Conservation (phyloP, 2,888 invertebrate species). For the Oegoconia quadripuncta region DNA sequence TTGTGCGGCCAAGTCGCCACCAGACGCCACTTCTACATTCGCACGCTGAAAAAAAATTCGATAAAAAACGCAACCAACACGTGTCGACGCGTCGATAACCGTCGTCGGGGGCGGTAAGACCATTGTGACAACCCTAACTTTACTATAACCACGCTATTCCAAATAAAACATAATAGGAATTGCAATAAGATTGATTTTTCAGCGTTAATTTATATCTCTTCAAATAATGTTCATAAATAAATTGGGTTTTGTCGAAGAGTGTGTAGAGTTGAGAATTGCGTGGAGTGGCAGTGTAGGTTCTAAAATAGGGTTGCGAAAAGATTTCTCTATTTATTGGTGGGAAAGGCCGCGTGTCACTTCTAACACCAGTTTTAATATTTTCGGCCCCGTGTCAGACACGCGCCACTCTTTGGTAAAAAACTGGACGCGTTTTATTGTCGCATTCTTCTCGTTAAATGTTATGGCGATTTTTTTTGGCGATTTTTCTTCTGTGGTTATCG, state of each 20-base stretch:
- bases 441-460: conserved; percentile 73
- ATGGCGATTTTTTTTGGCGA: conserved; percentile 47
- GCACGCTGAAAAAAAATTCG: conserved; percentile 66
- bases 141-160: conserved; percentile 21
- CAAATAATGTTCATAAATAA: background rate
- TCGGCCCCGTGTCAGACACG: conserved; percentile 64
- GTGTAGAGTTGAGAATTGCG: conserved; percentile 24
- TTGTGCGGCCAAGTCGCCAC: conserved; percentile 53
- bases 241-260: background rate
- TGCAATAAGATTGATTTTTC: conserved; percentile 23
- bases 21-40: conserved; percentile 69
- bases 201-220: background rate
- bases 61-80: conserved; percentile 67
- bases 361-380: conserved; percentile 79
- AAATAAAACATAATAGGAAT: conserved; percentile 26
- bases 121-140: conserved; percentile 67
- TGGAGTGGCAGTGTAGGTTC: conserved; percentile 16
- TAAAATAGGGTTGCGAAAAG: conserved; percentile 56
- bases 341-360: conserved; percentile 76
- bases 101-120: conserved; percentile 74
- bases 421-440: conserved; percentile 71
- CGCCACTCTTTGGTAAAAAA: conserved; percentile 73
- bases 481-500: conserved; percentile 44
- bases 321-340: conserved; percentile 76
- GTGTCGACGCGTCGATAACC: conserved; percentile 73